phyloP scores from a whole-genome alignment of 2,888 invertebrate species.

The Pelosia muscerda region DNA sequence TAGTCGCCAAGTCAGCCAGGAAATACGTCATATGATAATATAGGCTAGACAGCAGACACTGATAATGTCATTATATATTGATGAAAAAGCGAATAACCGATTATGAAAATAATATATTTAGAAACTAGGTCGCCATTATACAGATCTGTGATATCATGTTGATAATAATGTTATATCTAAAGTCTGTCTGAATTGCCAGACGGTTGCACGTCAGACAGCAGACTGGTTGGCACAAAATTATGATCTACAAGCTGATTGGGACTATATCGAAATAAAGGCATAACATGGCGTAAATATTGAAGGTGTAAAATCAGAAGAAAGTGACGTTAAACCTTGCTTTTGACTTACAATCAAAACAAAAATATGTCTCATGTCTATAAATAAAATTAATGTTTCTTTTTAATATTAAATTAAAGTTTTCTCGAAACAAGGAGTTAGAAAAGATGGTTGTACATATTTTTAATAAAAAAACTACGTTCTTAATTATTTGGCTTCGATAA shows the following conservation, averaged over 20 bases:
- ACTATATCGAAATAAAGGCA: not conserved
- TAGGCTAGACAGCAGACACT: constrained; percentile 8
- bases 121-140: constrained; percentile 9
- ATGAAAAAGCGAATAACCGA: constrained; percentile 12
- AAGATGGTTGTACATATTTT: too few relatives aligned
- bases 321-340: too few relatives aligned
- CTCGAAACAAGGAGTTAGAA: too few relatives aligned
- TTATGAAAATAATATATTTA: constrained; percentile 10
- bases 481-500: too few relatives aligned
- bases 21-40: not conserved
- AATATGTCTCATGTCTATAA: too few relatives aligned
- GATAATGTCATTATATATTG: not conserved
- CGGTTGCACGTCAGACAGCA: not conserved
- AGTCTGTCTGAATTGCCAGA: constrained; percentile 6
- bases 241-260: not conserved
- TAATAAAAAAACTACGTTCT: too few relatives aligned
- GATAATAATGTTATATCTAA: constrained; percentile 9
- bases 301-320: too few relatives aligned
- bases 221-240: not conserved
- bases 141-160: constrained; percentile 7
- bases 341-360: too few relatives aligned
- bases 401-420: too few relatives aligned
- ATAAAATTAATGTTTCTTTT: too few relatives aligned
- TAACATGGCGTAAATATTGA: not conserved
- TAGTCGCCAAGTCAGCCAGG: too few relatives aligned